These are phyloP conservation scores for Chalcosyrphus nemorum DNA, from an alignment of 2,888 invertebrate genomes.

Conservation along the genomic window DNA sequence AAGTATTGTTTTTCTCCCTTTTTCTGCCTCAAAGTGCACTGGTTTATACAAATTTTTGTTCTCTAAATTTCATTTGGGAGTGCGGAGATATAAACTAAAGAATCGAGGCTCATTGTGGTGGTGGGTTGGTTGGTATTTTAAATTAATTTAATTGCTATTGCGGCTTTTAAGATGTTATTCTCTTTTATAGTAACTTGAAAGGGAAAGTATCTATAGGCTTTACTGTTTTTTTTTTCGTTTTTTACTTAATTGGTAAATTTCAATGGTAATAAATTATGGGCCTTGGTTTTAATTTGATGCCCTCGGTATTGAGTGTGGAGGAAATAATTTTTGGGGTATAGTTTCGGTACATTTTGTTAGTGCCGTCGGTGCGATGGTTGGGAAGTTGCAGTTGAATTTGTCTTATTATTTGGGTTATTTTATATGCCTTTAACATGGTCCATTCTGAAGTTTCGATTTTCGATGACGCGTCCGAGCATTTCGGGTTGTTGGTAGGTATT, in stretches of 20 bases:
- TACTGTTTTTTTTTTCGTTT: background rate
- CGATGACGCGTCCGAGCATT: too few species aligned
- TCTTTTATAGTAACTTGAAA: background rate
- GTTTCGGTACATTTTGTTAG: background rate
- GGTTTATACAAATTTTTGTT: conserved; percentile 8
- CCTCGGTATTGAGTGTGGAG: background rate
- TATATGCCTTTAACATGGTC: too few species aligned
- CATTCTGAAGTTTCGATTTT: too few species aligned
- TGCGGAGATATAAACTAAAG: background rate
- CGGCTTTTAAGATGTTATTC: conserved; percentile 40
- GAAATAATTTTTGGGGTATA: background rate
- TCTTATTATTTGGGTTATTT: too few species aligned
- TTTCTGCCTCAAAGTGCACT: conserved; percentile 22
- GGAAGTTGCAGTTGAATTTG: background rate
- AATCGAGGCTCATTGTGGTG: background rate
- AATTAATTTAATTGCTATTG: conserved; percentile 38
- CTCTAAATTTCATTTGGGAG: conserved; percentile 21
- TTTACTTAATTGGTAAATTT: conserved; percentile 9
- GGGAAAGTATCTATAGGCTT: too few species aligned
- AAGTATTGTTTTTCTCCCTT: background rate
- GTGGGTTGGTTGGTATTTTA: background rate
- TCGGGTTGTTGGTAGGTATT: too few species aligned
- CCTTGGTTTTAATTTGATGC: background rate
- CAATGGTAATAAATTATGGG: conserved; percentile 5
- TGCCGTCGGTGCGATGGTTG: background rate